These are phyloP conservation scores for Trachurus trachurus DNA, from an alignment of 2,797 vertebrate genomes.

Conservation along the genomic window DNA sequence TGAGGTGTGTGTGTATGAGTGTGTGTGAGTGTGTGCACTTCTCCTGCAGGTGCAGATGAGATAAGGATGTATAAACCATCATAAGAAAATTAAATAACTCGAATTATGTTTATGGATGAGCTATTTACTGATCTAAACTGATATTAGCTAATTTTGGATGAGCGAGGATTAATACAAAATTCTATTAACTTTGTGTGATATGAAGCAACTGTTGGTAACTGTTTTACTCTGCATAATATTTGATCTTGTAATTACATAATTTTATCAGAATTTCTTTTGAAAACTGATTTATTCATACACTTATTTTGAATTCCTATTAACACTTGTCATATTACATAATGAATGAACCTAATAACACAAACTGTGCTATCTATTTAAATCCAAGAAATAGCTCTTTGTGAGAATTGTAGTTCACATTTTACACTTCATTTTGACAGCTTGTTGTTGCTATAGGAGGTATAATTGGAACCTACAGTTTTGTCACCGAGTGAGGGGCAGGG, in stretches of 20 bases:
- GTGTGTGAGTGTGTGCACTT: neutral
- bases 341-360: neutral
- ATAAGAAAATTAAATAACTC: slow-evolving; percentile 17
- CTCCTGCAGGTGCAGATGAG: slow-evolving; percentile 12
- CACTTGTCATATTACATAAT: neutral
- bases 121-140: slow-evolving; percentile 1
- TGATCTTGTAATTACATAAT: slow-evolving; percentile 6
- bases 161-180: neutral
- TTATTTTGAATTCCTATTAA: slow-evolving; percentile 8
- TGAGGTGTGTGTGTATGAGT: neutral
- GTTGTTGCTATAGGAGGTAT: neutral
- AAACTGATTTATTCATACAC: slow-evolving; percentile 15
- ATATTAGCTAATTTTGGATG: slow-evolving; percentile 7
- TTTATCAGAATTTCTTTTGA: neutral
- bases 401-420: neutral
- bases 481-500: neutral
- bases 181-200: neutral
- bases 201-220: neutral
- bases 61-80: slow-evolving; percentile 19
- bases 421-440: neutral
- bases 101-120: slow-evolving; percentile 1
- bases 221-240: slow-evolving; percentile 2
- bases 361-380: neutral
- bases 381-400: slow-evolving; percentile 2
- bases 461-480: neutral